Evolutionary conservation across 2,888 invertebrate species (phyloP).

Genomic region (Acrocyrtus sp.): DNA sequence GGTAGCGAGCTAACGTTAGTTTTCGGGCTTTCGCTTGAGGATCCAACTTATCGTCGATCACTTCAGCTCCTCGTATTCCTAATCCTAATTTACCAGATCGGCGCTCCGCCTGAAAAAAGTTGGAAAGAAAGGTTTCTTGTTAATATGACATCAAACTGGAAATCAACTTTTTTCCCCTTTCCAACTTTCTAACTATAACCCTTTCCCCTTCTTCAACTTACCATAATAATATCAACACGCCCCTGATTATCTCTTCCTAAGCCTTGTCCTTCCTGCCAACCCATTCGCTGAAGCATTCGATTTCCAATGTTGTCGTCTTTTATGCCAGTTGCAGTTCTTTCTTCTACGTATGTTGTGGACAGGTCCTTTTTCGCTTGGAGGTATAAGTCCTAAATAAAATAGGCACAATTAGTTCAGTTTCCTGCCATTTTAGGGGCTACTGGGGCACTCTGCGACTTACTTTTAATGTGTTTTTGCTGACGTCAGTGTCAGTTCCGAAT

Average conservation of each 20-base stretch:
- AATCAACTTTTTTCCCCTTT: too few relatives aligned
- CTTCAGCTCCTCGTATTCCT: conserved; percentile 84
- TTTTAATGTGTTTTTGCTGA: conserved; percentile 72
- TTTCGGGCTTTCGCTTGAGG: conserved; percentile 91
- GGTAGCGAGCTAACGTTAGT: conserved; percentile 87
- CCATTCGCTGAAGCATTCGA: conserved; percentile 97
- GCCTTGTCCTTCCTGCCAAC: conserved; percentile 98
- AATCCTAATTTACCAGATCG: conserved; percentile 83
- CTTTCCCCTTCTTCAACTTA: too few relatives aligned
- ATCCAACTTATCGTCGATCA: conserved; percentile 83
- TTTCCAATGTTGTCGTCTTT: conserved; percentile 93
- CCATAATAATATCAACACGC: conserved; percentile 91
- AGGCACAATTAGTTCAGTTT: conserved; percentile 1
- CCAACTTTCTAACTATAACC: too few relatives aligned
- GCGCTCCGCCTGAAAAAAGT: conserved; percentile 69
- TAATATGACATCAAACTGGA: too few relatives aligned
- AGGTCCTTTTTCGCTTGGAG: conserved; percentile 70
- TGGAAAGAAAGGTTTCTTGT: too few relatives aligned
- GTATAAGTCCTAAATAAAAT: conserved; percentile 71
- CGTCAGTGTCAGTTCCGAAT: conserved; percentile 73
- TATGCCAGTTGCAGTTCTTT: conserved; percentile 75
- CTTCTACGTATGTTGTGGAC: conserved; percentile 67
- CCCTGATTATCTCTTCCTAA: conserved; percentile 91
- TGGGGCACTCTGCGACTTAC: conserved; percentile 57
- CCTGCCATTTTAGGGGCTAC: not conserved